phyloP scores from a whole-genome alignment of 2,888 invertebrate species.

The Agonopterix alstromeriana region DNA sequence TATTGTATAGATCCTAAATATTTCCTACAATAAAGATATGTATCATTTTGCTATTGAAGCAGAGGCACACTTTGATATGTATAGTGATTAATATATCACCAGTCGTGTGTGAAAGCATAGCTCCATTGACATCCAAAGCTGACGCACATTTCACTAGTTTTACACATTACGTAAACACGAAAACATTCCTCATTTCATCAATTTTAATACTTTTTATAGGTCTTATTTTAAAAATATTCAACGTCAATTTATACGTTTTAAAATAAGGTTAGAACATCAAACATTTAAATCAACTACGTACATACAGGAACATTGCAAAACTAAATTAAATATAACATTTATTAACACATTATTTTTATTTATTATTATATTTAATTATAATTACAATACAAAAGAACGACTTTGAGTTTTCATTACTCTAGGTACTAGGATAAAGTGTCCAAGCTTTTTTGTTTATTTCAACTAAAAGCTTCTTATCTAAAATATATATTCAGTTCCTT shows the following conservation, averaged over 20 bases:
- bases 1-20: constrained; percentile 34
- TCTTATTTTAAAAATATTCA: not conserved
- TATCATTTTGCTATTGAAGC: constrained; percentile 66
- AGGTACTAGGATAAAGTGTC: constrained; percentile 2
- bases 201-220: constrained; percentile 16
- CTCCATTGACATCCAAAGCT: constrained; percentile 64
- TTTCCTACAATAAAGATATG: constrained; percentile 67
- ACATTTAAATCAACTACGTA: constrained; percentile 25
- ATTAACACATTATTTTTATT: constrained; percentile 1
- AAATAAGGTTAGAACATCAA: constrained; percentile 29
- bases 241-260: constrained; percentile 1
- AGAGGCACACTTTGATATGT: constrained; percentile 76
- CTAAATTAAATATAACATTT: constrained; percentile 26
- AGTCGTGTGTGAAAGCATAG: constrained; percentile 48
- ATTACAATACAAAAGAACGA: constrained; percentile 4
- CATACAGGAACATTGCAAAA: constrained; percentile 54
- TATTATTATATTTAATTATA: constrained; percentile 3
- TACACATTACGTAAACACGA: constrained; percentile 27
- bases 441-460: constrained; percentile 1
- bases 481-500: constrained; percentile 11
- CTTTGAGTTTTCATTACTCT: not conserved
- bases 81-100: constrained; percentile 44
- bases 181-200: constrained; percentile 16
- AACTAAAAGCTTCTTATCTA: not conserved
- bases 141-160: constrained; percentile 18